Conservation (phyloP, 1,140 invertebrate species). For the Tetraneura akinire region DNA sequence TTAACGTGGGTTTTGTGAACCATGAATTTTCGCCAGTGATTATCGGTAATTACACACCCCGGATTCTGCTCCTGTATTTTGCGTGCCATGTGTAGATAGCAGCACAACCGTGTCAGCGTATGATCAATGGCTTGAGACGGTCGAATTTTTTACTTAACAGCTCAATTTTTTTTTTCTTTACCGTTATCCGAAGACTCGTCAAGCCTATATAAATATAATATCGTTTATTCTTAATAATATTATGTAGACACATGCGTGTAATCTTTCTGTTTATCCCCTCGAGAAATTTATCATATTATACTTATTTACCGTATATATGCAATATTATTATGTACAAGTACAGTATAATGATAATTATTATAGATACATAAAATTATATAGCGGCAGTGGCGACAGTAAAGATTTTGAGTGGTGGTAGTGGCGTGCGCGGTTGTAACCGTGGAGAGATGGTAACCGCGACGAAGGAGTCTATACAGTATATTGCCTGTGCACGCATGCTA, state of each 20-base stretch:
- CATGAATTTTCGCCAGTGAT: background rate
- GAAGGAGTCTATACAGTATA: background rate
- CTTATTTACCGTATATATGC: no score
- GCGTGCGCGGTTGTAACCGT: background rate
- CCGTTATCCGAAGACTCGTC: background rate
- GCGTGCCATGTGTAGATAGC: conserved; percentile 14
- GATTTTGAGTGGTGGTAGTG: background rate
- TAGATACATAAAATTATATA: background rate
- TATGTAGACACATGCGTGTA: background rate
- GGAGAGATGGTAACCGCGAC: background rate
- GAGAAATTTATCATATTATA: no score
- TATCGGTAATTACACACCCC: background rate
- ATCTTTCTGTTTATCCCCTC: no score
- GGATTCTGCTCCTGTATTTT: background rate
- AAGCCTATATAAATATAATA: background rate
- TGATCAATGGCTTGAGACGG: conserved; percentile 35
- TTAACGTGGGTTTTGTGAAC: background rate
- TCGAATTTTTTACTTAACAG: background rate
- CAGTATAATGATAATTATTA: no score
- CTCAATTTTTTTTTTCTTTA: background rate
- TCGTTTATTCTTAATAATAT: background rate
- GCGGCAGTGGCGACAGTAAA: background rate
- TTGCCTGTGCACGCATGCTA: conserved; percentile 7
- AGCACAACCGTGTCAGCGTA: background rate
- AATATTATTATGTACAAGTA: no score